A percentile compares a stretch with the other conserved stretches of the same genome.
Conservation (phyloP, 2,888 invertebrate genomes). For the Pilophorus perplexus region DNA sequence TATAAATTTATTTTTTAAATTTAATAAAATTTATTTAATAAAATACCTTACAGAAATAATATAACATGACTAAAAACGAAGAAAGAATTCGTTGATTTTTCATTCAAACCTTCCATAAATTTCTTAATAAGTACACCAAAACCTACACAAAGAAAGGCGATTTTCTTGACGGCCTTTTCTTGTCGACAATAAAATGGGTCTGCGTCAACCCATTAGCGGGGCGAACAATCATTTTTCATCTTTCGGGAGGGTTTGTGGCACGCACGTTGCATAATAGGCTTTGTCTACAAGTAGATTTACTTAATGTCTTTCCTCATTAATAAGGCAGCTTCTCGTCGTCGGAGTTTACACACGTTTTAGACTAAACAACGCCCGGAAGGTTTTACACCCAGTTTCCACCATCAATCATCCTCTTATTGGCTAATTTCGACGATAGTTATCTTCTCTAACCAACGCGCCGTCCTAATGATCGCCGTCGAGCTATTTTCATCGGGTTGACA, state of each 20-base stretch:
- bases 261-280: conserved; percentile 40
- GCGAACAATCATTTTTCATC: conserved; percentile 40
- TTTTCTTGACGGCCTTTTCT: too few species aligned
- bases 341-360: conserved; percentile 36
- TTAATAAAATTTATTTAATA: too few species aligned
- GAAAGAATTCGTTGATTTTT: too few species aligned
- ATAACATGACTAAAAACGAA: too few species aligned
- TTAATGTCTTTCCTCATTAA: conserved; percentile 41
- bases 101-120: too few species aligned
- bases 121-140: too few species aligned
- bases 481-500: conserved; percentile 2
- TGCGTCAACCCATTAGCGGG: conserved; percentile 29
- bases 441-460: conserved; percentile 11
- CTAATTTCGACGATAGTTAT: conserved; percentile 33
- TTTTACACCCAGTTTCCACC: conserved; percentile 17
- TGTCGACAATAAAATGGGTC: conserved; percentile 30
- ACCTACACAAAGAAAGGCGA: too few species aligned
- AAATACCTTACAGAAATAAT: too few species aligned
- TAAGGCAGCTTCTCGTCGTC: conserved; percentile 29
- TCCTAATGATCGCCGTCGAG: conserved; percentile 17
- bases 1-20: too few species aligned
- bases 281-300: conserved; percentile 43
- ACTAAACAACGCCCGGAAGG: conserved; percentile 26
- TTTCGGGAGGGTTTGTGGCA: conserved; percentile 4
- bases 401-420: conserved; percentile 29